Conservation (phyloP, 2,888 invertebrate genomes). For the Drosophila picticornis region DNA sequence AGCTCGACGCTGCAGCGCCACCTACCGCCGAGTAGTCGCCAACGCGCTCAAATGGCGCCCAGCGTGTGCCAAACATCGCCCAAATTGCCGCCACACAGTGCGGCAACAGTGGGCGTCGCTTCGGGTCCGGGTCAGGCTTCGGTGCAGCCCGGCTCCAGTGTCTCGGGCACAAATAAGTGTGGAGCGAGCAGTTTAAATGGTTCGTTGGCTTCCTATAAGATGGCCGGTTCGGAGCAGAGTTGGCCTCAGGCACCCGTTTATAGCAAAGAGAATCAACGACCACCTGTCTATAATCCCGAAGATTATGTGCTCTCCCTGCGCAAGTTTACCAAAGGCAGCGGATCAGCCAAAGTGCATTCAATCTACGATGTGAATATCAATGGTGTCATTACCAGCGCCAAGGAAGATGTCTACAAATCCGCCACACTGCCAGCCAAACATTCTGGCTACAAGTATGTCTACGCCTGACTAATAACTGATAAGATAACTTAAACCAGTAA, state of each 20-base stretch:
- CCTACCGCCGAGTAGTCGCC: conserved; percentile 35
- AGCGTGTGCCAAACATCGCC: conserved; percentile 85
- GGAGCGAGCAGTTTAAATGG: conserved; percentile 81
- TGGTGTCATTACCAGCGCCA: conserved; percentile 23
- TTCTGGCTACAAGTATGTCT: conserved; percentile 83
- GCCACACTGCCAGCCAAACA: conserved; percentile 84
- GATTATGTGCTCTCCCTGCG: conserved; percentile 93
- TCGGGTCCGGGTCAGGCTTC: background rate
- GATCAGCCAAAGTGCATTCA: conserved; percentile 75
- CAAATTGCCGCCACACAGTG: conserved; percentile 72
- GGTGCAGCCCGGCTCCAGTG: conserved; percentile 33
- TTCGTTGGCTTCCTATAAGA: conserved; percentile 83
- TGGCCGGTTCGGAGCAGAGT: conserved; percentile 83
- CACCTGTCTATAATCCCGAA: conserved; percentile 95
- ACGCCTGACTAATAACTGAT: background rate
- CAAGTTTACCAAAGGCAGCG: conserved; percentile 89
- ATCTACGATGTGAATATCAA: conserved; percentile 83
- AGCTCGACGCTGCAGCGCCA: conserved; percentile 83
- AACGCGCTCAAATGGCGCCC: conserved; percentile 85
- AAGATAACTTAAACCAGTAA: too few relatives aligned
- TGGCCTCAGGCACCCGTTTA: conserved; percentile 83
- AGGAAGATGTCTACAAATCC: conserved; percentile 74
- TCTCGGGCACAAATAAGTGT: conserved; percentile 72
- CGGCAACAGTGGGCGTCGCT: conserved; percentile 11
- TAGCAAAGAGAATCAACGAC: conserved; percentile 91